phyloP scores from a whole-genome alignment of 1,140 invertebrate genomes.

The Drosophila ercepeae region DNA sequence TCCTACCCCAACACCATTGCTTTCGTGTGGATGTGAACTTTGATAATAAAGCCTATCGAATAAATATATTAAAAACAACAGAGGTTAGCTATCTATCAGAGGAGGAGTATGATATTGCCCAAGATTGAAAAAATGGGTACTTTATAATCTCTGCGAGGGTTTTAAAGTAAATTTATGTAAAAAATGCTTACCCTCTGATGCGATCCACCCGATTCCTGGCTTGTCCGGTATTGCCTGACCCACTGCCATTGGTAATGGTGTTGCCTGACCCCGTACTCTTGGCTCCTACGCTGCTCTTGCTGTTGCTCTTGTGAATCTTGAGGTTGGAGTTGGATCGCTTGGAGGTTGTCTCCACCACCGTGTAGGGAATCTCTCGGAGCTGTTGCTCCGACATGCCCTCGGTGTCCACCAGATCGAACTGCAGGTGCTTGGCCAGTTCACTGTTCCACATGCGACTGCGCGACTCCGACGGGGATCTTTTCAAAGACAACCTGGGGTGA shows the following conservation, averaged over 20 bases:
- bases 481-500: too few species aligned
- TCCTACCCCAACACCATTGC: slow-evolving; percentile 45
- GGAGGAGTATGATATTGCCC: too few species aligned
- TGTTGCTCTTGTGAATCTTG: slow-evolving; percentile 83
- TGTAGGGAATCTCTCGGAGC: slow-evolving; percentile 95
- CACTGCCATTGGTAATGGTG: slow-evolving; percentile 76
- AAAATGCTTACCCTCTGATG: slow-evolving; percentile 70
- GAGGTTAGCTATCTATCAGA: too few species aligned
- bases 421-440: slow-evolving; percentile 92
- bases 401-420: slow-evolving; percentile 95
- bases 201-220: slow-evolving; percentile 80
- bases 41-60: slow-evolving; percentile 78
- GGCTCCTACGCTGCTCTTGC: slow-evolving; percentile 79
- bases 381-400: slow-evolving; percentile 94
- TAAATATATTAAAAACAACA: neutral
- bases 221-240: slow-evolving; percentile 61
- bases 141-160: too few species aligned
- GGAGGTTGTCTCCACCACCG: slow-evolving; percentile 90
- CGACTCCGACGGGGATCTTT: slow-evolving; percentile 87
- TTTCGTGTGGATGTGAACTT: slow-evolving; percentile 78
- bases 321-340: slow-evolving; percentile 78
- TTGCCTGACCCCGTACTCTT: slow-evolving; percentile 82
- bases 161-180: neutral
- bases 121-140: too few species aligned
- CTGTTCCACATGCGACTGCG: slow-evolving; percentile 87